phyloP scores from a whole-genome alignment of 2,888 invertebrate species.

The Oscheius sp. region DNA sequence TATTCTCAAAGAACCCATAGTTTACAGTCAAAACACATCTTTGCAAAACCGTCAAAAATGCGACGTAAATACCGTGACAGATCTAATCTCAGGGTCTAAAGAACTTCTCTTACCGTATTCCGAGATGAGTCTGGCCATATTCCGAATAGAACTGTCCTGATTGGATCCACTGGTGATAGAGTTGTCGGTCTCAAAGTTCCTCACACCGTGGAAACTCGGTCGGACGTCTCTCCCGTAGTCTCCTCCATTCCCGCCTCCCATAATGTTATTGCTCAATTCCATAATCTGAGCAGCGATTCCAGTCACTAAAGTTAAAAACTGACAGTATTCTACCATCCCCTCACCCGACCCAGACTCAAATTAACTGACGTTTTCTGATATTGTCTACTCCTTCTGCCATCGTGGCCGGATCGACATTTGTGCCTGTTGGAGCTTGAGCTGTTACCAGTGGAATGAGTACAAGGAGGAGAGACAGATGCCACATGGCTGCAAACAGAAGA shows the following conservation, averaged over 20 bases:
- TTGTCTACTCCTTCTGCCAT: conserved; percentile 36
- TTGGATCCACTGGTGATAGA: conserved; percentile 51
- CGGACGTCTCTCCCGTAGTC: conserved; percentile 30
- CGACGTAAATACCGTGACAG: too few species aligned
- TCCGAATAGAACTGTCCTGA: conserved; percentile 42
- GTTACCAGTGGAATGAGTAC: not conserved
- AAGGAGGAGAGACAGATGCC: not conserved
- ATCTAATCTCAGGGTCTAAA: not conserved
- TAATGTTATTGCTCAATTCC: conserved; percentile 53
- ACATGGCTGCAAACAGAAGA: not conserved
- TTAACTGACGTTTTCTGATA: conserved; percentile 31
- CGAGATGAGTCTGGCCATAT: conserved; percentile 52
- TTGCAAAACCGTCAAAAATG: not conserved
- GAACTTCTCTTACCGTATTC: conserved; percentile 41
- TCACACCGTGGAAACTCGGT: conserved; percentile 38
- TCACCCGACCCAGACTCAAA: conserved; percentile 14
- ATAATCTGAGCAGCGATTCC: conserved; percentile 55
- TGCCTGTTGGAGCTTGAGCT: not conserved
- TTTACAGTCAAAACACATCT: too few species aligned
- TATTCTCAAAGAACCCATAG: too few species aligned
- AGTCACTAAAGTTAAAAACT: conserved; percentile 43
- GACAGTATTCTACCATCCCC: not conserved
- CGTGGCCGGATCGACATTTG: conserved; percentile 11
- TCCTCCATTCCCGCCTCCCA: conserved; percentile 45
- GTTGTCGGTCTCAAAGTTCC: conserved; percentile 56